Percentiles rank a stretch among this genome's conserved stretches.
Evolutionary conservation across 2,888 invertebrate species (phyloP).

Genomic region (Tineola bisselliella): DNA sequence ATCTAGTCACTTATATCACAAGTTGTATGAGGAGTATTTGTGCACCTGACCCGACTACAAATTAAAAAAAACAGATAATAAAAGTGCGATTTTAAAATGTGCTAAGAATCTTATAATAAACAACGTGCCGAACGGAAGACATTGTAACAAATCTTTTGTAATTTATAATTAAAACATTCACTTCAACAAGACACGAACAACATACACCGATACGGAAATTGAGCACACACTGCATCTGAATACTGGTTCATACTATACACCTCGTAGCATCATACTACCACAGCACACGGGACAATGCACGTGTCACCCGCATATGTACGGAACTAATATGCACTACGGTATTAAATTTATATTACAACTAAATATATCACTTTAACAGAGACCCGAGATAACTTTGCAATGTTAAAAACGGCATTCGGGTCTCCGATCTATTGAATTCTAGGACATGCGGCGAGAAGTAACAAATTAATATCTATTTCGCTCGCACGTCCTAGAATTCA

Average conservation of each 20-base stretch:
- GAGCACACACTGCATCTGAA: slow-evolving; percentile 52
- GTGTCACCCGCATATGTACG: no score
- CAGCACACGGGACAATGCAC: no score
- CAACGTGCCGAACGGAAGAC: slow-evolving; percentile 68
- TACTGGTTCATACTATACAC: slow-evolving; percentile 27
- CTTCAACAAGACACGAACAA: slow-evolving; percentile 52
- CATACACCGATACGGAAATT: slow-evolving; percentile 58
- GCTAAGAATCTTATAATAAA: slow-evolving; percentile 49
- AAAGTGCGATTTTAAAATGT: slow-evolving; percentile 51
- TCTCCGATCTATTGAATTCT: not conserved
- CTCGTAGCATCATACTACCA: not conserved
- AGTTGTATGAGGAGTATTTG: slow-evolving; percentile 58
- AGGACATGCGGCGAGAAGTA: not conserved
- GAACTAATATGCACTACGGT: no score
- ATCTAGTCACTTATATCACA: slow-evolving; percentile 52
- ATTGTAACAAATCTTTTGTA: slow-evolving; percentile 91
- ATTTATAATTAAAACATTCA: slow-evolving; percentile 46
- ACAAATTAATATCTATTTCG: not conserved
- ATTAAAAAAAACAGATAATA: slow-evolving; percentile 13
- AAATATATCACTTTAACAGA: slow-evolving; percentile 1
- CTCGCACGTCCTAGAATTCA: not conserved
- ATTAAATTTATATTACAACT: not conserved
- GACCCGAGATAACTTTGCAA: no score
- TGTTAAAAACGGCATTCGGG: no score
- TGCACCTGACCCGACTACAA: slow-evolving; percentile 47